Percentiles rank a stretch among this genome's conserved stretches.
Evolutionary conservation across 2,888 invertebrate species (phyloP).

Genomic region (Pseudolycoriella hygida): DNA sequence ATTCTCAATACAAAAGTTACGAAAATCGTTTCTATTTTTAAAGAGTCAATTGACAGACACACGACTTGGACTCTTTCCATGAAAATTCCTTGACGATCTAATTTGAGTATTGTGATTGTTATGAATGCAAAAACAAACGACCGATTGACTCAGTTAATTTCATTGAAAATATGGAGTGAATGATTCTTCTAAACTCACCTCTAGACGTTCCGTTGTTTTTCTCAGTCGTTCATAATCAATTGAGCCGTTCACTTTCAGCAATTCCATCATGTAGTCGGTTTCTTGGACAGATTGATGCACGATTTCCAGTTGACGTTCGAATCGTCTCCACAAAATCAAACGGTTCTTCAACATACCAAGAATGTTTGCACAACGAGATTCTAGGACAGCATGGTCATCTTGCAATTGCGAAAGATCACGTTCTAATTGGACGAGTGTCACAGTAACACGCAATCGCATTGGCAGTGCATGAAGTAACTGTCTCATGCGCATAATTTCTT

Average conservation of each 20-base stretch:
- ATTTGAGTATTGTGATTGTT: too few species aligned
- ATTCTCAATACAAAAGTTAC: too few species aligned
- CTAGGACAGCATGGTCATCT: constrained; percentile 55
- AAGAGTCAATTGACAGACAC: too few species aligned
- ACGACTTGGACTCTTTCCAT: too few species aligned
- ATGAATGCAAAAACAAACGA: too few species aligned
- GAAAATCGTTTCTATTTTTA: too few species aligned
- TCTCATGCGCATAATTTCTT: constrained; percentile 54
- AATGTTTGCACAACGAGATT: constrained; percentile 50
- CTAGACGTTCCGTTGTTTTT: constrained; percentile 68
- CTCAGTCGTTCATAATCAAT: constrained; percentile 67
- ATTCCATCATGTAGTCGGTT: constrained; percentile 75
- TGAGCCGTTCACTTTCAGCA: constrained; percentile 65
- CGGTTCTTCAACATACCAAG: constrained; percentile 45
- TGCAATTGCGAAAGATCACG: constrained; percentile 55
- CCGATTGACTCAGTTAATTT: too few species aligned
- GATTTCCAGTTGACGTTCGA: constrained; percentile 57
- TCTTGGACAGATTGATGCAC: constrained; percentile 70
- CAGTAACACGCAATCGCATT: constrained; percentile 52
- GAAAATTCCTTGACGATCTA: too few species aligned
- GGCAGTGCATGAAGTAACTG: constrained; percentile 65
- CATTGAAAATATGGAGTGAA: too few species aligned
- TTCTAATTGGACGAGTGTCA: constrained; percentile 60
- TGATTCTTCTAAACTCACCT: too few species aligned
- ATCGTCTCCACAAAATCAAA: constrained; percentile 54